These are phyloP conservation scores for Sympetrum striolatum DNA, from an alignment of 2,888 invertebrate species.

Conservation along the genomic window DNA sequence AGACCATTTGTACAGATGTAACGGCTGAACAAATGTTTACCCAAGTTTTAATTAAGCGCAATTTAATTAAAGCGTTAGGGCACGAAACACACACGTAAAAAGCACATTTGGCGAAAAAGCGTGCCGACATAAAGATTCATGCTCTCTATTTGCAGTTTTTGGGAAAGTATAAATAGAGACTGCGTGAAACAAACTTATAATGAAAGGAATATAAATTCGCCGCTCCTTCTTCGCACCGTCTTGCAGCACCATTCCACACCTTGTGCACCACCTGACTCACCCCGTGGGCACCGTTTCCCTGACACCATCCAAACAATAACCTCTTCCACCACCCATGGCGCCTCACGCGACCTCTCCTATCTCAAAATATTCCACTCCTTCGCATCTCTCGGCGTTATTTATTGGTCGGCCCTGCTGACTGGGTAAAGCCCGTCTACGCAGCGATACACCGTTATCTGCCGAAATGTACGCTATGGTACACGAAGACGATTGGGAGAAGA, in stretches of 20 bases:
- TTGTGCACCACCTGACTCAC: neutral
- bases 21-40: neutral
- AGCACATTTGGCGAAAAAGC: neutral
- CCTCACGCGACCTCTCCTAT: neutral
- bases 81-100: neutral
- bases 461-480: neutral
- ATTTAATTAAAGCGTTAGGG: neutral
- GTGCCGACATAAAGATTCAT: neutral
- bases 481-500: neutral
- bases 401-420: conserved; percentile 16
- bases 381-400: neutral
- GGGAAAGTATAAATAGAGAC: neutral
- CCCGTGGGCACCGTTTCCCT: too few species aligned
- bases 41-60: neutral
- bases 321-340: neutral
- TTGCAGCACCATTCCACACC: neutral
- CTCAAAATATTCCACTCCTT: neutral
- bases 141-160: neutral
- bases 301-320: neutral
- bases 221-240: neutral
- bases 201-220: neutral
- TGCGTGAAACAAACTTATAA: neutral
- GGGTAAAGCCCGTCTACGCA: conserved; percentile 6
- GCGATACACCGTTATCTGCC: conserved; percentile 8
- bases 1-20: neutral